Percentiles rank a stretch among this genome's conserved stretches.
These are phyloP conservation scores for Akabosia matsudoensis DNA, from an alignment of 1,140 invertebrate genomes.

Conservation along the genomic window DNA sequence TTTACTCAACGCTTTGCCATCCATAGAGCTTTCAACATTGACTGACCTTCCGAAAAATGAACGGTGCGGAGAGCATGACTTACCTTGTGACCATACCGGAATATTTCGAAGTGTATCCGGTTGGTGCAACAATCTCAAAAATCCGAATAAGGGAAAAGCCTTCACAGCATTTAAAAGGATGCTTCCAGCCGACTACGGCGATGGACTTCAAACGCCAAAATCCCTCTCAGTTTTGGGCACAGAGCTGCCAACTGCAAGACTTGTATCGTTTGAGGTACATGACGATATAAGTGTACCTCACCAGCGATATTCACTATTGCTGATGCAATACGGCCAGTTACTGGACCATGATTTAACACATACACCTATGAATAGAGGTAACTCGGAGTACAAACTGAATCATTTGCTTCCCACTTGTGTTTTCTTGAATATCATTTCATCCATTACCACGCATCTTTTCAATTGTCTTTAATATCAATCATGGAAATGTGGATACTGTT, in stretches of 20 bases:
- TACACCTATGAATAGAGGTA: constrained; percentile 58
- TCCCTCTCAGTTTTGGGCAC: constrained; percentile 48
- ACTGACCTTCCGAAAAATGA: constrained; percentile 54
- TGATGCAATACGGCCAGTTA: constrained; percentile 59
- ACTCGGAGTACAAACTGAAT: neutral
- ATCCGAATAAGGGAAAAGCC: constrained; percentile 57
- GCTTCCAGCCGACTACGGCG: constrained; percentile 57
- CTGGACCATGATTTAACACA: constrained; percentile 62
- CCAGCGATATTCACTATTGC: constrained; percentile 54
- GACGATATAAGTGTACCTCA: constrained; percentile 53
- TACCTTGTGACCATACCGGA: constrained; percentile 61
- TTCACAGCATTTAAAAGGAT: constrained; percentile 56
- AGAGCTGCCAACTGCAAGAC: constrained; percentile 52
- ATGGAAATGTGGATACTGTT: constrained; percentile 38
- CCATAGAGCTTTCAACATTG: constrained; percentile 53
- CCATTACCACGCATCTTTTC: neutral
- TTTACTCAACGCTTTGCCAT: constrained; percentile 53
- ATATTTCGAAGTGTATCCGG: constrained; percentile 58
- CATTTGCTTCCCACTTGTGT: neutral
- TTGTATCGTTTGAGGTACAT: constrained; percentile 55
- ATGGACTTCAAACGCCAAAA: constrained; percentile 54
- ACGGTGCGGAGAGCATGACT: constrained; percentile 55
- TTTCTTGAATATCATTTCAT: neutral
- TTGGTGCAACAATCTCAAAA: constrained; percentile 62
- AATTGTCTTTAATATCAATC: neutral